Conservation (phyloP, 2,797 vertebrate genomes). For the Rhadinocentrus ornatus region DNA sequence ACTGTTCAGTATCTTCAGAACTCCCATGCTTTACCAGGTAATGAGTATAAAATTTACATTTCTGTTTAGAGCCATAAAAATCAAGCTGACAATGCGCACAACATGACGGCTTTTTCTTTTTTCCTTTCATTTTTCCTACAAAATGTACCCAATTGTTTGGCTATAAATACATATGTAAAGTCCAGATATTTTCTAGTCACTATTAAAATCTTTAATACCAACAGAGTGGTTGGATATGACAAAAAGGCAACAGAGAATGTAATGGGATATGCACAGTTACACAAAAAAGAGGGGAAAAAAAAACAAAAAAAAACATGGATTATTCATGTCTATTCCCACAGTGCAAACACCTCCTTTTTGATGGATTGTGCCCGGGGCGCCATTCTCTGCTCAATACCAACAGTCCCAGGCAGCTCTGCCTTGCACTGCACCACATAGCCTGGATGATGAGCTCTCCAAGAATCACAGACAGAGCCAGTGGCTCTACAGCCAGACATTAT, state of each 20-base stretch:
- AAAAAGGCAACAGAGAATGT: slow-evolving; percentile 50
- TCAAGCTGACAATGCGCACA: background rate
- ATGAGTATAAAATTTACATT: too few species aligned
- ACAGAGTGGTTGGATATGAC: slow-evolving; percentile 43
- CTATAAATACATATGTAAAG: background rate
- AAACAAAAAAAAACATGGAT: slow-evolving; percentile 82
- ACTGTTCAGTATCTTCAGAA: background rate
- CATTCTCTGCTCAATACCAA: slow-evolving; percentile 79
- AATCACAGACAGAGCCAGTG: slow-evolving; percentile 73
- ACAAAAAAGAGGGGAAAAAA: slow-evolving; percentile 73
- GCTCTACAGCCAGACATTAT: slow-evolving; percentile 62
- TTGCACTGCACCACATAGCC: slow-evolving; percentile 51
- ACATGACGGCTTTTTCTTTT: background rate
- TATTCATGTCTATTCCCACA: slow-evolving; percentile 84
- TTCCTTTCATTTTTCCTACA: background rate
- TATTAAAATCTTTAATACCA: slow-evolving; percentile 36
- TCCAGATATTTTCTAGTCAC: slow-evolving; percentile 5
- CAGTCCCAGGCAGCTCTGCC: slow-evolving; percentile 70
- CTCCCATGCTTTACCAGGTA: too few species aligned
- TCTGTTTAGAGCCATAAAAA: background rate
- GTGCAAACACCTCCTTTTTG: slow-evolving; percentile 79
- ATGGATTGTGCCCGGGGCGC: slow-evolving; percentile 80
- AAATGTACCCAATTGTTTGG: background rate
- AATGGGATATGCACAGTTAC: slow-evolving; percentile 55
- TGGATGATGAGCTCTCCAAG: slow-evolving; percentile 71